Evolutionary conservation across 2,113 vertebrate genomes (phyloP).

Genomic region (Balaenoptera acutorostrata): DNA sequence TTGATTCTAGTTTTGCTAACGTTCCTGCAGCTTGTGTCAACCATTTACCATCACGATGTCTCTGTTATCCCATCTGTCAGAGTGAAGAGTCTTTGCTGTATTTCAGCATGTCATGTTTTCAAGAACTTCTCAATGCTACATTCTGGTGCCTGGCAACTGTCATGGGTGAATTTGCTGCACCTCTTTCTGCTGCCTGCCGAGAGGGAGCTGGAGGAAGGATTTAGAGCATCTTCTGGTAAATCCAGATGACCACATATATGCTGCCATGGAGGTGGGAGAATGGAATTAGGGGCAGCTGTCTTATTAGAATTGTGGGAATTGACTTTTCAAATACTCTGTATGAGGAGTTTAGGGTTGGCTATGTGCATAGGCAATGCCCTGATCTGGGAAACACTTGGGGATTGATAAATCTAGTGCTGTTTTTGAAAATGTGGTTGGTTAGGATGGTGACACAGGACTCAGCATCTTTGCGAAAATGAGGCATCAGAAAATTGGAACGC

Average conservation of each 20-base stretch:
- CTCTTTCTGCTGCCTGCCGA: not conserved
- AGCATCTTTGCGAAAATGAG: not conserved
- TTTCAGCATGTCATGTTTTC: constrained; percentile 21
- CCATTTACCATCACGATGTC: not conserved
- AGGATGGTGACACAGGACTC: not conserved
- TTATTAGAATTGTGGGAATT: not conserved
- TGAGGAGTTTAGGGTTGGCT: not conserved
- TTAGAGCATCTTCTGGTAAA: not conserved
- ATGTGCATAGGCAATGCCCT: not conserved
- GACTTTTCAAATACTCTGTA: not conserved
- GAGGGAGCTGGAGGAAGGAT: not conserved
- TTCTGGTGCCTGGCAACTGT: not conserved
- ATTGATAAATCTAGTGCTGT: not conserved
- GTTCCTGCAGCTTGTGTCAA: not conserved
- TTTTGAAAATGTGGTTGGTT: not conserved
- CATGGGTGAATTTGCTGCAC: not conserved
- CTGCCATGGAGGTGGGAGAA: not conserved
- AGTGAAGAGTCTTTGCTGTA: constrained; percentile 8
- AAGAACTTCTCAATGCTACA: not conserved
- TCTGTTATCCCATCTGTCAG: constrained; percentile 41
- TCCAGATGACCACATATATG: not conserved
- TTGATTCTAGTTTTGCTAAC: not conserved
- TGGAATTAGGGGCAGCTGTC: not conserved
- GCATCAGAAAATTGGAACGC: not conserved
- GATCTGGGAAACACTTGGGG: not conserved